Base-by-base conservation (phyloP, 1,140 invertebrate species). In the Bacillus rossius region DNA sequence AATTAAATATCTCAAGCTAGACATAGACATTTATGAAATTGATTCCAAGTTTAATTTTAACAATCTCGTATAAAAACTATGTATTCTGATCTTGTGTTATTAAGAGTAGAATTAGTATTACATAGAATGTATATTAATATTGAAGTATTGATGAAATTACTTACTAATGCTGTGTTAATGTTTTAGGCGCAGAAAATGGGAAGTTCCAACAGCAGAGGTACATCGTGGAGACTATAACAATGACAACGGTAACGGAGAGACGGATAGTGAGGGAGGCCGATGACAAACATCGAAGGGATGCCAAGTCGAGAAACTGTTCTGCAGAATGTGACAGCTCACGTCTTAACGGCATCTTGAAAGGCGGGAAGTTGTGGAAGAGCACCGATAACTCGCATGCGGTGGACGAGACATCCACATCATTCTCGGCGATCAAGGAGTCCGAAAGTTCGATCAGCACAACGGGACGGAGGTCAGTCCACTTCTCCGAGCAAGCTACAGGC, bases 201-300 rank as follows among this genome's bases (percentile, higher is more conserved):
- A 34, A 34, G 10, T 34, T 34, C 8, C 52, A 42, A 17, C 77
- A 77, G 60, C 80, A 82, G 66, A 73, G 81, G 62, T 85, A 83
- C 68, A 79, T 86, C 65, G 79, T 86, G 65, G 84, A 86, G 70
- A 59, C 57, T 0, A 83, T 83, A 62, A 82, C 82, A 53, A 84
- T 84, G 79, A 85, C 83, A 58, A 85, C 83, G 47, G 82, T 84
- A 37, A 84, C 83, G 55, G 82, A 84, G 67, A 73, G 81, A 41
- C 75, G 83, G 25, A 81, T 84, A 49, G 77, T 84, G 2, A 78
- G 81, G 0, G 81, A 83, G 47, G 59, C 65, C 7, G 45, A 60
- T 55, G 5, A 62, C 60, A 34, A 34, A 4, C 29, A 34, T 34
- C 29, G 29, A 10, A 34, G 10, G 10, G 29, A 10, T 4, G 10